Base-by-base conservation (phyloP, 2,113 vertebrate genomes). In the Pardalotus punctatus region DNA sequence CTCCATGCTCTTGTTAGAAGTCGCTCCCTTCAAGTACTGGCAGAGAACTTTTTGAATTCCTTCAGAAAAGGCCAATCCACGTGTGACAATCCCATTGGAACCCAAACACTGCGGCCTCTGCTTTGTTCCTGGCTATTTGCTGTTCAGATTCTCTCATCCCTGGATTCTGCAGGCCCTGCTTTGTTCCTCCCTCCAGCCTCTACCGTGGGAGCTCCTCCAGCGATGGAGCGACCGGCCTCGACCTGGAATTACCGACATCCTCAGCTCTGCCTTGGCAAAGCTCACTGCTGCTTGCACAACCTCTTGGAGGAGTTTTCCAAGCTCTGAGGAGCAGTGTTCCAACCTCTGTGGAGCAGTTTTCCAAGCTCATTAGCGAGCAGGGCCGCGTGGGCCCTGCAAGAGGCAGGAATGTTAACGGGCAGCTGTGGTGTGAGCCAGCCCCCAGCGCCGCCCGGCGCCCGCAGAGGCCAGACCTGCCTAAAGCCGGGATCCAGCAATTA, bases 141-240 rank as follows among this genome's bases (percentile, higher is more conserved):
- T 62, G 18, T 25, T 14, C 0, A 3, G 47, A 7, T 42, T 67
- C 86, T 27, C 58, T n/a, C 91, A 62, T 6, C 64, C 56, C 28
- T 61, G 13, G 13, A 3, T 18, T 58, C 35, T 50, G 4, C 1
- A 31, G 8, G 8, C 35, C 27, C 29, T 42, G 27, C 45, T 36
- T 47, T 35, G 31, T 3, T 71, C 48, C 53, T 17, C 53, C 65
- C 81, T 58, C 72, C 80, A n/a, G 33, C 53, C 65, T 81, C 69
- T 51, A 9, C 36, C 12, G 28, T 14, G 3, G 38, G 33, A 81
- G 25, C 35, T 60, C 6, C 3, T 15, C 3, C 0, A 0, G 29
- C 1, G 4, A 31, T 0, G 3, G 70, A 58, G n/a, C 3, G 5
- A 31, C 43, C 0, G 0, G 29, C 57, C 81, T 29, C 29, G 7